phyloP scores from a whole-genome alignment of 2,113 vertebrate species.

The Sapayoa aenigma region DNA sequence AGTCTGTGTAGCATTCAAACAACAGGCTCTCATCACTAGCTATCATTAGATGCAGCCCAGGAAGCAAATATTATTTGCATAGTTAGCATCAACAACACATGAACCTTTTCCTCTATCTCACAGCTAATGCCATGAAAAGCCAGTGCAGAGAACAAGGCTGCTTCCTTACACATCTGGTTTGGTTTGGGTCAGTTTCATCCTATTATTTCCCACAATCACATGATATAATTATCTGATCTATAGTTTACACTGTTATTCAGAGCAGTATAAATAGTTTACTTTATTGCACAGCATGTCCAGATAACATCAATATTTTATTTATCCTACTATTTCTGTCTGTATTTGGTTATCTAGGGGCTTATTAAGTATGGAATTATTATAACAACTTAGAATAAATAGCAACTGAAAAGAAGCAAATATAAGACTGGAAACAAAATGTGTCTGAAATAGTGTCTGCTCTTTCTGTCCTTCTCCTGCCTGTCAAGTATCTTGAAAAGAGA shows the following conservation, averaged over 20 bases:
- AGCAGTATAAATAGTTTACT: slow-evolving; percentile 10
- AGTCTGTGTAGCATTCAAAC: neutral
- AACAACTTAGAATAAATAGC: neutral
- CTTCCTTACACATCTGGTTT: neutral
- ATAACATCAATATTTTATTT: slow-evolving; percentile 34
- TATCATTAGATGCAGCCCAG: neutral
- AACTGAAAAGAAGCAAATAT: slow-evolving; percentile 1
- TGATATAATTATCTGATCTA: slow-evolving; percentile 14
- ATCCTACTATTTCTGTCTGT: neutral
- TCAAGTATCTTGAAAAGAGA: neutral
- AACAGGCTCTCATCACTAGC: neutral
- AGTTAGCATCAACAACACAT: neutral
- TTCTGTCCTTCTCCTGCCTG: neutral
- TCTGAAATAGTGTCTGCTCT: neutral
- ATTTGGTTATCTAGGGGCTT: slow-evolving; percentile 17
- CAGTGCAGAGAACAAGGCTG: neutral
- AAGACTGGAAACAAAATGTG: neutral
- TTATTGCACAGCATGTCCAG: slow-evolving; percentile 15
- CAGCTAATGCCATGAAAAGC: neutral
- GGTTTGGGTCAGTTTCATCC: slow-evolving; percentile 10
- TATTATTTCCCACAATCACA: neutral
- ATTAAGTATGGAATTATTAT: neutral
- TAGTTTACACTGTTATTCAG: neutral
- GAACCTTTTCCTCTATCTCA: neutral
- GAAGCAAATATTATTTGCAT: neutral